A percentile compares a stretch with the other conserved stretches of the same genome.
Conservation (phyloP, 2,797 vertebrate species). For the Pseudotriccus pelzelni region DNA sequence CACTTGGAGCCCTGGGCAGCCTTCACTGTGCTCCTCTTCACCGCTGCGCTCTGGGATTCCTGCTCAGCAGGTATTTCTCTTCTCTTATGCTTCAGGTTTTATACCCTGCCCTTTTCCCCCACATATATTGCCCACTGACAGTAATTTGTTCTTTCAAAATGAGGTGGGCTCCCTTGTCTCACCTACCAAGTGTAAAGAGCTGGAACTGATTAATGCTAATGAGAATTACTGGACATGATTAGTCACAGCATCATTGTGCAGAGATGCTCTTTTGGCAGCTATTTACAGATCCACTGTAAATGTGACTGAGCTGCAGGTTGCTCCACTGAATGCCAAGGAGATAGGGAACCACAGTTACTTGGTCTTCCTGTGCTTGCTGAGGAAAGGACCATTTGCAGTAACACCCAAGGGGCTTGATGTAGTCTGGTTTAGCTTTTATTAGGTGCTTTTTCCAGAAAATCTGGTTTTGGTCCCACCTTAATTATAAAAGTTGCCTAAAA, state of each 20-base stretch:
- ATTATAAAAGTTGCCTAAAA: background rate
- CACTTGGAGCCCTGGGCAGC: background rate
- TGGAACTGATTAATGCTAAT: background rate
- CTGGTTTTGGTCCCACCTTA: background rate
- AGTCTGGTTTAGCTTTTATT: background rate
- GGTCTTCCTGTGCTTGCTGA: background rate
- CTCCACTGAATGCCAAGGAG: background rate
- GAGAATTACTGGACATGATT: background rate
- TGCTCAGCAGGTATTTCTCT: constrained; percentile 65
- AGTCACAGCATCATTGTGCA: background rate
- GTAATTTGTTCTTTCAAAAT: background rate
- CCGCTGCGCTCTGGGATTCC: background rate
- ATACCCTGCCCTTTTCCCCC: background rate
- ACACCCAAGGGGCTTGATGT: background rate
- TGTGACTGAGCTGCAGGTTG: background rate
- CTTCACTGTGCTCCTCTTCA: constrained; percentile 25
- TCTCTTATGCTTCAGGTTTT: background rate
- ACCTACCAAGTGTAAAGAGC: background rate
- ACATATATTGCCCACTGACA: too few relatives aligned
- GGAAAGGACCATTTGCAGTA: background rate
- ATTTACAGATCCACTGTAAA: background rate
- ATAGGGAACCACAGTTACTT: background rate
- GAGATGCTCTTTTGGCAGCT: background rate
- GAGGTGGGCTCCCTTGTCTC: background rate
- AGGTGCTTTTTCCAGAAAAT: background rate